Evolutionary conservation across 2,888 invertebrate genomes (phyloP).

Genomic region (Lepidocyrtoides sp.): DNA sequence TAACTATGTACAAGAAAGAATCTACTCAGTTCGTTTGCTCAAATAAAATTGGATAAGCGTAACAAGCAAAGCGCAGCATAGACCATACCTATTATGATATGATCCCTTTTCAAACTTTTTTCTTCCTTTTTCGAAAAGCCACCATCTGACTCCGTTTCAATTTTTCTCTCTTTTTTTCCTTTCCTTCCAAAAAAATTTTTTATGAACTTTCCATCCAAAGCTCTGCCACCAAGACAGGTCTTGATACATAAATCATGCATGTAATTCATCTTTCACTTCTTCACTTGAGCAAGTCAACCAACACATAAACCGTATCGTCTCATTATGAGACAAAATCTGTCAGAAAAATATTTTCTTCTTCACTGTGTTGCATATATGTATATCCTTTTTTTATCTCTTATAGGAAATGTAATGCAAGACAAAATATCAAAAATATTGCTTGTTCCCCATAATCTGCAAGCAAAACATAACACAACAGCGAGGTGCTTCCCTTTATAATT

Average conservation of each 20-base stretch:
- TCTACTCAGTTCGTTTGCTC: neutral
- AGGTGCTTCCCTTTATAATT: constrained; percentile 6
- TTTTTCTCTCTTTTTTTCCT: neutral
- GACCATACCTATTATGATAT: neutral
- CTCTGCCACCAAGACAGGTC: constrained; percentile 19
- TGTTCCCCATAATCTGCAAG: constrained; percentile 51
- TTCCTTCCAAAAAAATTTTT: neutral
- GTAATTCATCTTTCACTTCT: constrained; percentile 24
- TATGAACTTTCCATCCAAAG: neutral
- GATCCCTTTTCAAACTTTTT: constrained; percentile 1
- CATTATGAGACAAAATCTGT: neutral
- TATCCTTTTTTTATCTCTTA: constrained; percentile 33
- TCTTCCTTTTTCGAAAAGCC: constrained; percentile 4
- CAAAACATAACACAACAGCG: neutral
- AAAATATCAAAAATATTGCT: constrained; percentile 63
- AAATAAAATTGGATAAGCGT: neutral
- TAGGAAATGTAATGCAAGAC: constrained; percentile 64
- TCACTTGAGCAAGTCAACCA: neutral
- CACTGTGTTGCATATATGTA: too few species aligned
- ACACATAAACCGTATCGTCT: constrained; percentile 7
- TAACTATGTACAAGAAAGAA: neutral
- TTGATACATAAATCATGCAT: constrained; percentile 23
- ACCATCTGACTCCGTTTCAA: neutral
- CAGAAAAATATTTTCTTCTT: neutral
- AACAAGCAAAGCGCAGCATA: neutral